A percentile compares a stretch with the other conserved stretches of the same genome.
Conservation (phyloP, 2,797 vertebrate genomes). For the Neomorphus geoffroyi region DNA sequence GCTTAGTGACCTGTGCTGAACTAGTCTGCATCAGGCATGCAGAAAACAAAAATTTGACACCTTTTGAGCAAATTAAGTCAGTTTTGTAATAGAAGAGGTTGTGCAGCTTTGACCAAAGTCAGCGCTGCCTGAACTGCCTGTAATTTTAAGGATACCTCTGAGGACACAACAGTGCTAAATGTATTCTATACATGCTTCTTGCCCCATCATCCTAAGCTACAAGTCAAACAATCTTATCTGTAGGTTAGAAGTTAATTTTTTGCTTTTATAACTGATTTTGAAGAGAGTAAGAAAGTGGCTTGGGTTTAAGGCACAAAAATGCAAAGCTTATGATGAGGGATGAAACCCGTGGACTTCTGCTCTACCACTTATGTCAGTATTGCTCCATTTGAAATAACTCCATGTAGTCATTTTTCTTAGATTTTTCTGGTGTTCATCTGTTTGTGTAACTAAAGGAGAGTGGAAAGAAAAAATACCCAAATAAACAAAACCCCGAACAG, state of each 20-base stretch:
- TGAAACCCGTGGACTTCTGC: background rate
- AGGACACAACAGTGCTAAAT: background rate
- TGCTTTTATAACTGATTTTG: background rate
- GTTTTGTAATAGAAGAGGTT: background rate
- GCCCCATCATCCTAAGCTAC: background rate
- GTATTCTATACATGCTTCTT: background rate
- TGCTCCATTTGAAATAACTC: background rate
- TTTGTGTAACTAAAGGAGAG: background rate
- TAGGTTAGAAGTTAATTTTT: background rate
- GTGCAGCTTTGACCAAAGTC: background rate
- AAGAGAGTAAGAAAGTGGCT: background rate
- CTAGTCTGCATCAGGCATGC: background rate
- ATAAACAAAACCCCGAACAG: no score
- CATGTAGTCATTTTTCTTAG: accelerated
- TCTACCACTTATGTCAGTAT: background rate
- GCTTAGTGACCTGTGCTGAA: background rate
- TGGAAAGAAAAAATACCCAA: background rate
- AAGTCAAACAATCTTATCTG: background rate
- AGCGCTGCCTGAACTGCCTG: background rate
- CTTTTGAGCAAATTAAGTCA: background rate
- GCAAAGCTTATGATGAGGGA: background rate
- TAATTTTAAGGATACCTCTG: background rate
- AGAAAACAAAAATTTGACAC: background rate
- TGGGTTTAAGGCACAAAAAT: background rate
- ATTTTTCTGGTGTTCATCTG: background rate